These are phyloP conservation scores for Xanthorhoe designata DNA, from an alignment of 2,888 invertebrate genomes.

Conservation along the genomic window DNA sequence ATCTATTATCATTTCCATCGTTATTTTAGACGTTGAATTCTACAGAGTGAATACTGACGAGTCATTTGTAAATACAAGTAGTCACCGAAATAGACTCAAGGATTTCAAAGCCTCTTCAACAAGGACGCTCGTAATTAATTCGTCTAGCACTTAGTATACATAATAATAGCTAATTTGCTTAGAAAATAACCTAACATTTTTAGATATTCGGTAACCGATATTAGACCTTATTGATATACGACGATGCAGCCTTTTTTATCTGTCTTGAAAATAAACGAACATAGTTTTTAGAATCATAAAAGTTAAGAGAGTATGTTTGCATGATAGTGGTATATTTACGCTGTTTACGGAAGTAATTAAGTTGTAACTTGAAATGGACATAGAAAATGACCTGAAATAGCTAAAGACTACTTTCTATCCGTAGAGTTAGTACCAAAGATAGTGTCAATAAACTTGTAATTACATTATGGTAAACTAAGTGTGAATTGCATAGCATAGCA, in stretches of 20 bases:
- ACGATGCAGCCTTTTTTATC: not conserved
- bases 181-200: not conserved
- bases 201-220: not conserved
- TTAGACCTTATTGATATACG: not conserved
- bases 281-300: no score
- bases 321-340: no score
- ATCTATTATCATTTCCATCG: not conserved
- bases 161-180: not conserved
- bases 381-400: no score
- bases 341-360: no score
- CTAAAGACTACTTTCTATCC: no score
- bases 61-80: conserved; percentile 14
- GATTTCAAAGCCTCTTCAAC: conserved; percentile 27
- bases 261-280: no score
- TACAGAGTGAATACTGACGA: conserved; percentile 1
- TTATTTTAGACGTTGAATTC: conserved; percentile 1
- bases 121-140: conserved; percentile 36
- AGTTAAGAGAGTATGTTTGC: no score
- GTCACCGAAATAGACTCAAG: conserved; percentile 31
- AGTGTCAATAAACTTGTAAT: no score
- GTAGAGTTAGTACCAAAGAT: no score
- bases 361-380: no score
- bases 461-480: no score
- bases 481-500: no score
- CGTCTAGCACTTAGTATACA: conserved; percentile 14